Percentiles rank a stretch among this genome's conserved stretches.
These are phyloP conservation scores for Busseola fusca DNA, from an alignment of 2,888 invertebrate genomes.

Conservation along the genomic window DNA sequence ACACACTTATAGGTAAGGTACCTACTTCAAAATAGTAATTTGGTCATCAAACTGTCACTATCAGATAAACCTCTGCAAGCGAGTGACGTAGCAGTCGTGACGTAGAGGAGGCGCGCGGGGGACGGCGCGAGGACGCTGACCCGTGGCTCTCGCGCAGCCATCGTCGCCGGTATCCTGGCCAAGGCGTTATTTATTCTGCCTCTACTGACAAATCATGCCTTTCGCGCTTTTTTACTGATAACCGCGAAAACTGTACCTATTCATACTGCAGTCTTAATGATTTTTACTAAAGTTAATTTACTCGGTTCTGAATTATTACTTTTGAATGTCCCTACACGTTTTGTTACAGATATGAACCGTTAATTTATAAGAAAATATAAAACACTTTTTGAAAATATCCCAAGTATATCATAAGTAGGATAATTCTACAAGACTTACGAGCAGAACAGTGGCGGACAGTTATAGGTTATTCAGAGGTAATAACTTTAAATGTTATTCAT, in stretches of 20 bases:
- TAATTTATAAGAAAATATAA: background rate
- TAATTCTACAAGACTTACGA: background rate
- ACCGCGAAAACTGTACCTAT: background rate
- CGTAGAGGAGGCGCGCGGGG: conserved; percentile 68
- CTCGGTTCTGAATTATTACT: background rate
- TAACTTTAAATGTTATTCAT: conserved; percentile 45
- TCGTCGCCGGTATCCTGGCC: conserved; percentile 65
- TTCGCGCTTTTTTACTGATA: conserved; percentile 54
- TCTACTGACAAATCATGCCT: conserved; percentile 64
- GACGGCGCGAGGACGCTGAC: conserved; percentile 76
- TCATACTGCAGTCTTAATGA: background rate
- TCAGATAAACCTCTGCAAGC: conserved; percentile 55
- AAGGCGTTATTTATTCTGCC: conserved; percentile 73
- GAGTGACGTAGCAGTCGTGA: conserved; percentile 80
- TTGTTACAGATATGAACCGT: too few species aligned
- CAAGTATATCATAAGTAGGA: background rate
- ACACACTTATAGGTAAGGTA: background rate
- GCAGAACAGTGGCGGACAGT: conserved; percentile 10
- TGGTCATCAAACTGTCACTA: conserved; percentile 55
- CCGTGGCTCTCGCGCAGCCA: conserved; percentile 63
- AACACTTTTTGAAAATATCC: conserved; percentile 4
- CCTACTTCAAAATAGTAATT: conserved; percentile 33
- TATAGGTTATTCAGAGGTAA: conserved; percentile 34
- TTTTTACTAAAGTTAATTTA: background rate
- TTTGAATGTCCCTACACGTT: background rate